Conservation (phyloP, 2,888 invertebrate genomes). For the Lysandra coridon region DNA sequence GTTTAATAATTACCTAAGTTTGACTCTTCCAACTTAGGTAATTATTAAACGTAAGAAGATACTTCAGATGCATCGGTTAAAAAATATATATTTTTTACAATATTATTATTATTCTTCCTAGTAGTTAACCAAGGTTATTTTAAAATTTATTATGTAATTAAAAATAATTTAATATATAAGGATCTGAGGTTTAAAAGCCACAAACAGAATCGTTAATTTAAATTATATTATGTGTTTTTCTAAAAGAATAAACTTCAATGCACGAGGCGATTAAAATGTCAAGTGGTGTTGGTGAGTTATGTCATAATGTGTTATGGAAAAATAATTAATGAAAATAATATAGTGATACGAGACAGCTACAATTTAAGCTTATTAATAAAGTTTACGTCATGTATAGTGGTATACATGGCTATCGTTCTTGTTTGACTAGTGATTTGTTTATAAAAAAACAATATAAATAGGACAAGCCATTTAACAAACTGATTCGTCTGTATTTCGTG, state of each 20-base stretch:
- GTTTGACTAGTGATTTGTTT: constrained; percentile 64
- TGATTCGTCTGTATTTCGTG: constrained; percentile 62
- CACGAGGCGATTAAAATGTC: background rate
- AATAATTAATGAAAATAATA: constrained; percentile 14
- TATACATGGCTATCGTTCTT: constrained; percentile 49
- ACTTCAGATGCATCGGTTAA: background rate
- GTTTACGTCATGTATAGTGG: constrained; percentile 45
- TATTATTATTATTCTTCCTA: background rate
- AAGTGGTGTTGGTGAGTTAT: background rate
- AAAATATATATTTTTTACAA: background rate
- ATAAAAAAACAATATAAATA: constrained; percentile 43
- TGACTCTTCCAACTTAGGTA: no score
- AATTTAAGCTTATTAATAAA: constrained; percentile 43
- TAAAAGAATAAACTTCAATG: background rate
- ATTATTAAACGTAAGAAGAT: no score
- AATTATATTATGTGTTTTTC: background rate
- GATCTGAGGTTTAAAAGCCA: background rate
- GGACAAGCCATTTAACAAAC: constrained; percentile 47
- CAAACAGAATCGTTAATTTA: background rate
- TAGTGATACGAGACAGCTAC: constrained; percentile 34
- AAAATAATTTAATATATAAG: constrained; percentile 5
- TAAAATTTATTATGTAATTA: background rate
- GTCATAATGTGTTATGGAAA: background rate
- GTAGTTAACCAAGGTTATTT: background rate
- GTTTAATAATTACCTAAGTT: no score